Base-by-base conservation (phyloP, 2,888 invertebrate species). In the Drosophila mimetica region DNA sequence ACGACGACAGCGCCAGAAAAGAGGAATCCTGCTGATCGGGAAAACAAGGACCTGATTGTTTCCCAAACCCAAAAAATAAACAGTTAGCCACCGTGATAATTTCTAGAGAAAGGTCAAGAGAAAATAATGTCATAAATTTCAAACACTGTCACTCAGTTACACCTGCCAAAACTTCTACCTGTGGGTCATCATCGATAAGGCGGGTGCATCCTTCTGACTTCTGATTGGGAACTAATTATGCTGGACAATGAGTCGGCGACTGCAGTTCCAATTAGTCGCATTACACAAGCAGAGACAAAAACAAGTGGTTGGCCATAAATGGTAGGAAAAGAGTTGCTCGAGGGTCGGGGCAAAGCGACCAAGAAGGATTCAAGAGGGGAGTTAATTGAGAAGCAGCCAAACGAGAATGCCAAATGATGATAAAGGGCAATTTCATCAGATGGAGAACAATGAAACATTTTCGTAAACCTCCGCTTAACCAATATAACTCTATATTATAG, bases 81-180 rank as follows among this genome's bases (percentile, higher is more conserved):
- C 75, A 66, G 75, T 73, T 70, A 76, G 71, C 54, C 61, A 67
- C 53, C 46, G 54, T 16, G 44, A 61, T 41, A 44, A 48, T 69
- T 78, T 71, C 78, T 71, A 42, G 22, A 13, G 36, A 78, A 82
- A 86, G 72, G 79, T 66, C 65, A 4, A 9, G 44, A 46, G 46
- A 44, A 71, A 61, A 79, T 69, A 77, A 71, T 80, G 86, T 84
- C 87, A 82, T 82, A 86, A 82, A 82, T 86, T 76, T 77, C 67
- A 79, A 75, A 82, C 79, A 67, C 57, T 77, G 76, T 75, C 79
- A 16, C 52, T 34, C 32, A 11, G 41, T 18, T 16, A 57, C 60
- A 58, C 60, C 60, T 60, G 60, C 59, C 60, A 16, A 59, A 30
- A 36, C 13, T 16, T 44, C 44, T 59, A 61, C 61, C 60, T 61